Base-by-base conservation (phyloP, 2,888 invertebrate species). In the Cataglyphis cursor region DNA sequence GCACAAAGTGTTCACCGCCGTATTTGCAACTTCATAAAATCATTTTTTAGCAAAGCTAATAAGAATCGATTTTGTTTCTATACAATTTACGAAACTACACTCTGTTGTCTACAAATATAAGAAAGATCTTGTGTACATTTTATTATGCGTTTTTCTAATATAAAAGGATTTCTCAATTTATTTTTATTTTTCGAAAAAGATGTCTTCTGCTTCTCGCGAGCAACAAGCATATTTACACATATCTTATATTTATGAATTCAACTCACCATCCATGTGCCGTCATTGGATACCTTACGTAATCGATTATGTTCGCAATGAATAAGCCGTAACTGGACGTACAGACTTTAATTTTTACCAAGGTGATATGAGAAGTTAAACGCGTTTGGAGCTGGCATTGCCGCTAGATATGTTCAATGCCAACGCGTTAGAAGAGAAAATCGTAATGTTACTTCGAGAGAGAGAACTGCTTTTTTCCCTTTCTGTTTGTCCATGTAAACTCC, bases 401-500 rank as follows among this genome's bases (percentile, higher is more conserved):
- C 72, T 82, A 61, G 80, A 31, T 48, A 35, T 65, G 75, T 70
- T 82, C 65, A 82, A 87, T 62, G 80, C 61, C 76, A 64, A 35
- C 8, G 28, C 64, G 64, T 24, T 57, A 64, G 72, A 51, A 59
- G 66, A 74, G 62, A 48, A 73, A 65, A 81, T 66, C 6, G 61
- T 35, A 74, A 75, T 75, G 51, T 35, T 51, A 31, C n/a, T 18
- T 54, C 41, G 44, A 28, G 28, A 28, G 72, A 78, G 51, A 81
- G 73, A 68, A 28, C 21, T n/a, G 1, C 18, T 44, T 15, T 48
- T 51, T 51, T 48, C 35, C 0, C n/a, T 61, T 57, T 35, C 24
- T 68, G 82, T 75, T 70, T 82, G 64, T 28, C 28, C 28, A 28
- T 28, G 28, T 87, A 76, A 88, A 88, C 80, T 88, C 81, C 10